Percentiles rank a stretch among this genome's conserved stretches.
Conservation (phyloP, 1,140 invertebrate genomes). For the Paracyclopina nana region DNA sequence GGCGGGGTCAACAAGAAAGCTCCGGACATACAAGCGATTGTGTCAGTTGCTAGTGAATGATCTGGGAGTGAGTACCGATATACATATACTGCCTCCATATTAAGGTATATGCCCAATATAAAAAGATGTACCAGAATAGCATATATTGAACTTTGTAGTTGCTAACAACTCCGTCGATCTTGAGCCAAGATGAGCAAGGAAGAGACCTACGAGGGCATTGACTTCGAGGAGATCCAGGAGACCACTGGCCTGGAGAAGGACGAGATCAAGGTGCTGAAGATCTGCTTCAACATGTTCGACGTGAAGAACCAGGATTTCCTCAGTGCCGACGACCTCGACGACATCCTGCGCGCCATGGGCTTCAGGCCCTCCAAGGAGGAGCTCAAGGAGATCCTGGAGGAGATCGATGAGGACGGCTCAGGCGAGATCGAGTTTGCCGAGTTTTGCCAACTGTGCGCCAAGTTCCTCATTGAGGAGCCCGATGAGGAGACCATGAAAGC, state of each 20-base stretch:
- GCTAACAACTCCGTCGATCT: too few species aligned
- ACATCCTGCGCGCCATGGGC: constrained; percentile 14
- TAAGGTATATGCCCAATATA: too few species aligned
- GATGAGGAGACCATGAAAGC: constrained; percentile 16
- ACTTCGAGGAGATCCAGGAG: constrained; percentile 14
- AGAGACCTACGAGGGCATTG: constrained; percentile 13
- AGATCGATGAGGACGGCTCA: constrained; percentile 16
- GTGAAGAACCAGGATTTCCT: constrained; percentile 14
- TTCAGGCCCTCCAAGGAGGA: constrained; percentile 16
- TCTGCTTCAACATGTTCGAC: constrained; percentile 16
- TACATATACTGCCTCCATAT: too few species aligned
- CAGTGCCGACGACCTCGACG: constrained; percentile 13
- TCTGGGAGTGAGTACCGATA: too few species aligned
- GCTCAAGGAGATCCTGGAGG: constrained; percentile 16
- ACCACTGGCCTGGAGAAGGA: constrained; percentile 13
- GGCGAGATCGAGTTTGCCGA: constrained; percentile 16
- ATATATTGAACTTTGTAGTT: too few species aligned
- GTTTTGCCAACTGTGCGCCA: constrained; percentile 16
- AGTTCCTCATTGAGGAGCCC: constrained; percentile 16
- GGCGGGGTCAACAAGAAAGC: too few species aligned
- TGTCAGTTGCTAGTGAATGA: too few species aligned
- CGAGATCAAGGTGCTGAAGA: constrained; percentile 16
- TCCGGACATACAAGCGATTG: too few species aligned
- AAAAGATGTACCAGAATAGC: too few species aligned
- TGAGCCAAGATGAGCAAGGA: too few species aligned